Percentiles rank a stretch among this genome's conserved stretches.
These are phyloP conservation scores for Colaptes auratus DNA, from an alignment of 2,113 vertebrate genomes.

Conservation along the genomic window DNA sequence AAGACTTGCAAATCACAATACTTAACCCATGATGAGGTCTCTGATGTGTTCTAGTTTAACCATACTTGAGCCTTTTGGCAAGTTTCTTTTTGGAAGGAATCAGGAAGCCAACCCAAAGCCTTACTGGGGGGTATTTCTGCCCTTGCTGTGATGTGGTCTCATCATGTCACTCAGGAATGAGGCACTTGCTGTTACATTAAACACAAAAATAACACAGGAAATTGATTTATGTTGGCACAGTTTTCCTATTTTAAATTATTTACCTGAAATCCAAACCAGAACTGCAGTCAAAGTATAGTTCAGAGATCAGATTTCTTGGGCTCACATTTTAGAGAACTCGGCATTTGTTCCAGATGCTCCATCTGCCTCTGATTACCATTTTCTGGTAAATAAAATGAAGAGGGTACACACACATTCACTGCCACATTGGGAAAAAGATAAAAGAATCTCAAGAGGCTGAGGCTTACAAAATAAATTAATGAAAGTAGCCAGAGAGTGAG, in stretches of 20 bases:
- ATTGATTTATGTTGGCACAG: slow-evolving; percentile 72
- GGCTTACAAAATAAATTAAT: slow-evolving; percentile 16
- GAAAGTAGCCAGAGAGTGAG: background rate
- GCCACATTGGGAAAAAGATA: background rate
- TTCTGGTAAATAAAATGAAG: slow-evolving; percentile 41
- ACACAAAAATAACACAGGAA: slow-evolving; percentile 66
- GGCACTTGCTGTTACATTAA: slow-evolving; percentile 64
- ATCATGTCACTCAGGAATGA: slow-evolving; percentile 69
- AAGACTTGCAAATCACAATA: background rate
- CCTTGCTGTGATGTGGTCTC: slow-evolving; percentile 58
- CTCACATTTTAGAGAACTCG: background rate
- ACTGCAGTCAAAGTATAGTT: slow-evolving; percentile 51
- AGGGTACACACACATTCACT: background rate
- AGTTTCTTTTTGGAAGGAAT: slow-evolving; percentile 47
- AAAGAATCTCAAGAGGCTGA: background rate
- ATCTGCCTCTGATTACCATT: slow-evolving; percentile 55
- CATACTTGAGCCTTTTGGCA: slow-evolving; percentile 32
- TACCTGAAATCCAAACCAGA: slow-evolving; percentile 72
- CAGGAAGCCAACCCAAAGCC: slow-evolving; percentile 35
- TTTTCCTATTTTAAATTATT: slow-evolving; percentile 67
- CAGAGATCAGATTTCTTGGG: slow-evolving; percentile 52
- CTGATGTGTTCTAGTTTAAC: slow-evolving; percentile 60
- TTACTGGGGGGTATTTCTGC: slow-evolving; percentile 54
- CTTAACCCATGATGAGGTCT: background rate
- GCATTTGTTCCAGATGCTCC: slow-evolving; percentile 53